Base-by-base conservation (phyloP, 2,888 invertebrate genomes). In the Chrysolina americana region DNA sequence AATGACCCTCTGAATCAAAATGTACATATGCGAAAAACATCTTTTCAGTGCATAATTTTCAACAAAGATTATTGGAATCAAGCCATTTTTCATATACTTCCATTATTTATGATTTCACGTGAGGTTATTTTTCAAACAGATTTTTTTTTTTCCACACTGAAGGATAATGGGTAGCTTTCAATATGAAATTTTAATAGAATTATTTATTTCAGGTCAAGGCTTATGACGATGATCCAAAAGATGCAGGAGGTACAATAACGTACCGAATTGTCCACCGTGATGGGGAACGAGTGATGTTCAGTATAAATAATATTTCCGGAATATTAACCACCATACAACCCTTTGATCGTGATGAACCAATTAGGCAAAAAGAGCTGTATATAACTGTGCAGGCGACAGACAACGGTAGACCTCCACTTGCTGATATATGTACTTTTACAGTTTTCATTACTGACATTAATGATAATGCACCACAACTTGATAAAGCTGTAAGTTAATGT, bases 371-470 rank as follows among this genome's bases (percentile, higher is more conserved):
- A 88, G 96, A 93, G 89, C 92, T 91, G 76, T 96, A 96, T 84
- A 91, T 96, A 66, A 97, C 96, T 44, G 95, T 98, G 9, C 93
- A 96, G 86, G 98, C 97, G 0, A 95, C 95, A 73, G 98, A 98
- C 89, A 95, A 97, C 87, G 98, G 98, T 0, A 92, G 93, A 80
- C 97, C 97, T 0, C 93, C 94, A 65, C 89, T 98, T 69, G 96
- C 96, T 82, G 97, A 97, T 83, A 95, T 96, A 71, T 98, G 98
- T 88, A 97, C 97, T 6, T 95, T 98, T 87, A 95, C 94, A 89
- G 95, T 98, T 71, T 92, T 93, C 78, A 95, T 98, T 79, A 93
- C 93, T 84, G 98, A 98, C 88, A 93, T 96, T 85, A 99, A 99
- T 89, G 98, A 99, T 87, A 98, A 98, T 86, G 89, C 89, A 17